phyloP scores from a whole-genome alignment of 2,888 invertebrate species.

The Leistus spinibarbis region DNA sequence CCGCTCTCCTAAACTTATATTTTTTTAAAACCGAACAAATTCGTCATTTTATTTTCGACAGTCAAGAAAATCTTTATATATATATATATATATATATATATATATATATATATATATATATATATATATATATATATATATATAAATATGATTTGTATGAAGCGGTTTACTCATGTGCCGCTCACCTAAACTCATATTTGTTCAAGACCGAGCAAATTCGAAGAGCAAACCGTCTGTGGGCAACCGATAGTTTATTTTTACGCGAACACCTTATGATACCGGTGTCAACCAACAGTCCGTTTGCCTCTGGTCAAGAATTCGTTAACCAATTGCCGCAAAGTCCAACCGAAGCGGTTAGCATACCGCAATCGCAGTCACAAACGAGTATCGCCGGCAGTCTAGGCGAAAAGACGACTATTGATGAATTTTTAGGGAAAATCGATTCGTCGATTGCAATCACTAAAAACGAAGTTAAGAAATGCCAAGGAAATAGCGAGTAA shows the following conservation, averaged over 20 bases:
- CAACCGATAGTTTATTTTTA: conserved; percentile 91
- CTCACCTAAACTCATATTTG: conserved; percentile 25
- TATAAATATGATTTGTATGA: no score
- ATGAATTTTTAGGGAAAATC: conserved; percentile 81
- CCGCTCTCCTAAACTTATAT: no score
- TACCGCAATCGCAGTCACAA: conserved; percentile 59
- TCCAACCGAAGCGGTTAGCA: conserved; percentile 53
- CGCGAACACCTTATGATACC: conserved; percentile 89
- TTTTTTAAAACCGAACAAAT: no score
- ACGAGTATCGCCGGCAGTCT: conserved; percentile 62
- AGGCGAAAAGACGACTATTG: conserved; percentile 76
- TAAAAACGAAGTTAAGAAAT: conserved; percentile 81
- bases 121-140: background rate
- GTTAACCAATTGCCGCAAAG: conserved; percentile 57
- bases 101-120: background rate
- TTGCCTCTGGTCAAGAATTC: conserved; percentile 61
- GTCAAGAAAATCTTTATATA: no score
- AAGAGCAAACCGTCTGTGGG: conserved; percentile 88
- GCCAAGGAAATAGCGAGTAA: conserved; percentile 83
- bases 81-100: no score
- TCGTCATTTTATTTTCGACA: no score
- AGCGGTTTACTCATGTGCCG: no score
- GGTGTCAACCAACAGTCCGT: conserved; percentile 69
- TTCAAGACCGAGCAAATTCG: conserved; percentile 92
- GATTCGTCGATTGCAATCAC: conserved; percentile 84